phyloP scores from a whole-genome alignment of 2,888 invertebrate genomes.

The Campoletis raptor region DNA sequence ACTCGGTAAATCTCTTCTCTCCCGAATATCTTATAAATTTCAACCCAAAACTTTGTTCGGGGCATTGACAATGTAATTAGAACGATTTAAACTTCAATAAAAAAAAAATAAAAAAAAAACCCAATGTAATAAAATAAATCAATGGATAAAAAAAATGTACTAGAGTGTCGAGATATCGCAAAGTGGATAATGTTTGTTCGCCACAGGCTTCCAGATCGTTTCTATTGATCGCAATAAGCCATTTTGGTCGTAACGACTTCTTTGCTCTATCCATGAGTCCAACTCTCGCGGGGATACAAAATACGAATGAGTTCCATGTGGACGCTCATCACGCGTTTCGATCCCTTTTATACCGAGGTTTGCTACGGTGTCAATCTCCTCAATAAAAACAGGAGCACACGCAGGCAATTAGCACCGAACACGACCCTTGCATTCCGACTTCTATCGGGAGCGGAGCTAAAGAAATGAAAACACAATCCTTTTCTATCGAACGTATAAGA shows the following conservation, averaged over 20 bases:
- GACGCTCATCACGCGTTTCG: not conserved
- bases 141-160: constrained; percentile 52
- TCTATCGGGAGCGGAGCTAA: constrained; percentile 35
- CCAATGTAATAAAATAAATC: constrained; percentile 8
- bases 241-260: constrained; percentile 58
- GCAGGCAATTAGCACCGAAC: constrained; percentile 75
- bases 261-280: constrained; percentile 14
- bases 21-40: not conserved
- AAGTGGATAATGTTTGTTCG: constrained; percentile 20
- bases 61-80: not conserved
- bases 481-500: constrained; percentile 44
- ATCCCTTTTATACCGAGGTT: constrained; percentile 47
- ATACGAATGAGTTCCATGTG: constrained; percentile 29
- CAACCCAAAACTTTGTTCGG: not conserved
- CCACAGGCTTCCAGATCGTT: constrained; percentile 20
- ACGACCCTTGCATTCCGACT: constrained; percentile 72
- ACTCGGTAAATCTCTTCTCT: not conserved
- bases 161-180: constrained; percentile 42
- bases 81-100: not conserved
- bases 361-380: constrained; percentile 60
- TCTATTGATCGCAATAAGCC: constrained; percentile 47
- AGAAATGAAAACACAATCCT: constrained; percentile 39
- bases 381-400: constrained; percentile 72
- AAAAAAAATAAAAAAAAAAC: no score
- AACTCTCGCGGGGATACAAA: constrained; percentile 33